Percentiles rank a stretch among this genome's conserved stretches.
These are phyloP conservation scores for Andinoacara biseriatus DNA, from an alignment of 2,113 vertebrate genomes.

Conservation along the genomic window DNA sequence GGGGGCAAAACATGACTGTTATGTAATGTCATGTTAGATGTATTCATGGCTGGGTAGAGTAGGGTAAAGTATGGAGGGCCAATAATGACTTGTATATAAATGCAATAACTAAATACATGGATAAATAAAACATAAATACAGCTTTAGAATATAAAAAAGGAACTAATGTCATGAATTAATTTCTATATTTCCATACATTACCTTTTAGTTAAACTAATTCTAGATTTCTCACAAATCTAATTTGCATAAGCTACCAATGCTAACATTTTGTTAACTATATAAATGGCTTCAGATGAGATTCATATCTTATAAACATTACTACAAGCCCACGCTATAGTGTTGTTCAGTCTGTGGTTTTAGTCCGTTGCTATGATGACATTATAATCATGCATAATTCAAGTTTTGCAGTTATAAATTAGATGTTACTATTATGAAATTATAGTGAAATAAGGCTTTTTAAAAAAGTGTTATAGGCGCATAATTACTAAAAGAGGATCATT, in stretches of 20 bases:
- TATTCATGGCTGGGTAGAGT: not conserved
- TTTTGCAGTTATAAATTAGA: not conserved
- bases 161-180: not conserved
- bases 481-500: not conserved
- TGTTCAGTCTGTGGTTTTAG: not conserved
- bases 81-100: not conserved
- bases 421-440: not conserved
- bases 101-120: too few species aligned
- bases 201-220: not conserved
- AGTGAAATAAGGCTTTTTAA: not conserved
- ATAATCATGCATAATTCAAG: not conserved
- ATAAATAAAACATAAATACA: not conserved
- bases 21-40: not conserved
- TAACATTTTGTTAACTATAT: too few species aligned
- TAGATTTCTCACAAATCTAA: not conserved
- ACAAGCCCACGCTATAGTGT: too few species aligned
- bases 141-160: not conserved
- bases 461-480: not conserved
- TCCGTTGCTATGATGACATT: not conserved
- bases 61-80: not conserved
- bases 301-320: too few species aligned
- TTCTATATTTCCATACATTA: not conserved
- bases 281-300: too few species aligned
- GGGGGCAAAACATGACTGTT: not conserved
- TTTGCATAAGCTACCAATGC: too few species aligned